Conservation (phyloP, 2,113 vertebrate genomes). For the Chauna torquata region DNA sequence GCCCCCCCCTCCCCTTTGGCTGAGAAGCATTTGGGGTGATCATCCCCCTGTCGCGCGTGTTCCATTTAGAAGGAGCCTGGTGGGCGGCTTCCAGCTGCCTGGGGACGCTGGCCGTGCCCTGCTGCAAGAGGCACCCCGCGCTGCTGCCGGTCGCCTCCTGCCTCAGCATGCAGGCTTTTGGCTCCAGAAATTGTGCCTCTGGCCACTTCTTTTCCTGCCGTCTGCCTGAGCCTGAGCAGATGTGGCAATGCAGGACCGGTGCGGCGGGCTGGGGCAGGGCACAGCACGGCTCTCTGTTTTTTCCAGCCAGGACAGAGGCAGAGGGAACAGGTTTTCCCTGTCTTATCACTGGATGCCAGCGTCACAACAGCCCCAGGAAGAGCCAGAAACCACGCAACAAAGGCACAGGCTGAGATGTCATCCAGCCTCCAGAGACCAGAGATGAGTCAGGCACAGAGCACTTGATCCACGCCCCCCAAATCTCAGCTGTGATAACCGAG, state of each 20-base stretch:
- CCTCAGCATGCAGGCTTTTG: background rate
- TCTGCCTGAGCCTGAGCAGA: background rate
- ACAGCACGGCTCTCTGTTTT: background rate
- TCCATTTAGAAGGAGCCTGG: slow-evolving; percentile 63
- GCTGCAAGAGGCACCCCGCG: slow-evolving; percentile 66
- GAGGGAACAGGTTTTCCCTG: background rate
- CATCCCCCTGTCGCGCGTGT: too few species aligned
- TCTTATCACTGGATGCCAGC: background rate
- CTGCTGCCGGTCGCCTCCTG: background rate
- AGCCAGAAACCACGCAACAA: background rate
- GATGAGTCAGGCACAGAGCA: background rate
- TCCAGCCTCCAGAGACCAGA: background rate
- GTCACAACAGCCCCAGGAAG: background rate
- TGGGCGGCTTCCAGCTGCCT: slow-evolving; percentile 22
- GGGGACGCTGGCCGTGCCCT: slow-evolving; percentile 28
- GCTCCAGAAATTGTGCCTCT: background rate
- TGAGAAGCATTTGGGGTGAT: background rate
- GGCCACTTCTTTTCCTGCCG: background rate
- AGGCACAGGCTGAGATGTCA: background rate
- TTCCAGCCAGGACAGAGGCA: background rate
- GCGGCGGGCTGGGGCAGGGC: background rate
- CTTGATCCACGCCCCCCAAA: background rate
- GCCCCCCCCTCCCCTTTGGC: background rate
- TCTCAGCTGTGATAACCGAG: background rate
- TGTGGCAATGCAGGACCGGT: background rate